Base-by-base conservation (phyloP, 2,113 vertebrate species). In the Nothocercus nigrocapillus region DNA sequence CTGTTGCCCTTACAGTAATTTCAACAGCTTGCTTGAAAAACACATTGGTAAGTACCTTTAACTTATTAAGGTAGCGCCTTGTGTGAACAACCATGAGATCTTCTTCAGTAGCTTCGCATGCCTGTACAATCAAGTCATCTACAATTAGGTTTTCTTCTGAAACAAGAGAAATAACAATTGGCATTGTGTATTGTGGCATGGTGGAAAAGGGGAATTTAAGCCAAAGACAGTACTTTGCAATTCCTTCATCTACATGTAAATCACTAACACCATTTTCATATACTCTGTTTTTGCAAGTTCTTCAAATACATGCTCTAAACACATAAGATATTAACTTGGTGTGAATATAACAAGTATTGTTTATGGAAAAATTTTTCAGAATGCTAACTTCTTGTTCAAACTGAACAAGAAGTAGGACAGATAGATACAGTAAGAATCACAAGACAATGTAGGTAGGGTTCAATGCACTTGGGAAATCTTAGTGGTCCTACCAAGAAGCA, bases 71-170 rank as follows among this genome's bases (percentile, higher is more conserved):
- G 94, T 99, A 99, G 62, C 98, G 98, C 86, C 98, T 98, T 9
- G 99, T 98, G 95, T 99, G 99, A 83, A 98, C 99, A 81, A 99
- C 98, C 93, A 99, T 96, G 82, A 99, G 98, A 93, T 99, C 99
- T 36, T 99, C 98, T 49, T 99, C 99, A 3, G 98, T 98, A n/a
- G 99, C 99, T 95, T 99, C 99, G 54, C 92, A 96, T 2, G 99
- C 99, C 96, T 97, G 97, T 64, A 99, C 99, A 11, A 99, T 98
- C 96, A 97, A 98, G 49, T 97, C 97, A 95, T 99, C 99, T 11
- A 98, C 98, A 89, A 99, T 94, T 59, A 99, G 98, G 86, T 98
- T 98, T 97, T 99, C 99, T 95, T 99, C 99, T 99, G 97, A 76
- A 98, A 98, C 53, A 96, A 91, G 30, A 91, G 85, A 94, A 95